These are phyloP conservation scores for Myotis planiceps DNA, from an alignment of 2,797 vertebrate genomes.

Conservation along the genomic window DNA sequence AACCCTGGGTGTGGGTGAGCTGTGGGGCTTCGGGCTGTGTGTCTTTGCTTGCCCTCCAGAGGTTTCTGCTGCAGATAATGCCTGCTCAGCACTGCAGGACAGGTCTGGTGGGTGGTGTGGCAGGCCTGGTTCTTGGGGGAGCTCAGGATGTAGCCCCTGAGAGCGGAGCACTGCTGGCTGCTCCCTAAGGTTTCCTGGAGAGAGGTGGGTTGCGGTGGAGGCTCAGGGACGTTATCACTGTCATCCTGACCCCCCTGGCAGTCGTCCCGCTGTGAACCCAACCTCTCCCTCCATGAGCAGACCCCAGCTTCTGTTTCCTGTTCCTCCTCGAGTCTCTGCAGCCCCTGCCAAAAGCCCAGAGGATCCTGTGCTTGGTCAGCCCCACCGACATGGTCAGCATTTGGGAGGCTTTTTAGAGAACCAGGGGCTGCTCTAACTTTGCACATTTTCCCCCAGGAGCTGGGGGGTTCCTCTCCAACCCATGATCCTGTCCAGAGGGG, in stretches of 20 bases:
- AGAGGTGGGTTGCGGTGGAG: background rate
- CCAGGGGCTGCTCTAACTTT: background rate
- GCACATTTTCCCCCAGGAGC: background rate
- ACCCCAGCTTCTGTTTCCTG: background rate
- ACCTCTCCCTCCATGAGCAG: background rate
- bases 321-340: background rate
- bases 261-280: background rate
- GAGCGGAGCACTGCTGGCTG: background rate
- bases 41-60: background rate
- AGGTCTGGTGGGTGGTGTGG: background rate
- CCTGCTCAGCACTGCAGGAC: background rate
- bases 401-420: background rate
- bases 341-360: background rate
- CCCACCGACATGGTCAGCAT: background rate
- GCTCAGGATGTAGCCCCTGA: background rate
- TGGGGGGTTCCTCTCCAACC: background rate
- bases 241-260: background rate
- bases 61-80: background rate
- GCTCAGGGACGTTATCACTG: background rate
- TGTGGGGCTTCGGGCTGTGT: background rate
- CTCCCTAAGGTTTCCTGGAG: background rate
- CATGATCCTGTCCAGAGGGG: background rate
- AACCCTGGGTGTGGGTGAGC: background rate
- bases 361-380: background rate
- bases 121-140: background rate